These are phyloP conservation scores for Reticulitermes lucifugus DNA, from an alignment of 2,888 invertebrate species.

Conservation along the genomic window DNA sequence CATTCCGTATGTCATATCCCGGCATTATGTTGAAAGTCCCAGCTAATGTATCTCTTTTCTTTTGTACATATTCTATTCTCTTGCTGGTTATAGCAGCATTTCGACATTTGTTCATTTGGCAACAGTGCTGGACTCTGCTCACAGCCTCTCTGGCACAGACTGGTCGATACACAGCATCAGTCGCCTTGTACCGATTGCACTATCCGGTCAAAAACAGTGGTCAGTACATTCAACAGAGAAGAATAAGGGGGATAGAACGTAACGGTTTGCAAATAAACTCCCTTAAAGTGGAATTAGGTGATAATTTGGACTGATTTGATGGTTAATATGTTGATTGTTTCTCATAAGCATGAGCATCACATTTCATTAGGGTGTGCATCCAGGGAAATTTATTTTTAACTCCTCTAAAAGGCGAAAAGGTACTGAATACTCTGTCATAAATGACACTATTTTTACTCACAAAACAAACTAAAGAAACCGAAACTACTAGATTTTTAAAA, in stretches of 20 bases:
- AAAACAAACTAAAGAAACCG: too few relatives aligned
- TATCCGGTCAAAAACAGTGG: not conserved
- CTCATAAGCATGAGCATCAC: too few relatives aligned
- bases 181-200: not conserved
- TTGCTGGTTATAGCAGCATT: not conserved
- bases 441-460: too few relatives aligned
- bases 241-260: not conserved
- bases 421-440: too few relatives aligned
- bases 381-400: too few relatives aligned
- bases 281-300: too few relatives aligned
- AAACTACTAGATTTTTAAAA: too few relatives aligned
- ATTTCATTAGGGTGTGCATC: too few relatives aligned
- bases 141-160: not conserved
- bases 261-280: not conserved
- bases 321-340: too few relatives aligned
- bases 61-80: not conserved
- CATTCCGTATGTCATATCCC: too few relatives aligned
- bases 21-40: not conserved
- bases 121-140: not conserved
- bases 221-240: not conserved
- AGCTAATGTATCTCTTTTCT: not conserved
- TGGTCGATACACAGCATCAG: slow-evolving; percentile 18
- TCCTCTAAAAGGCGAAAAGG: too few relatives aligned
- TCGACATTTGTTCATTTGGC: slow-evolving; percentile 25
- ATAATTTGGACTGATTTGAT: too few relatives aligned